Percentiles rank a stretch among this genome's conserved stretches.
phyloP scores from a whole-genome alignment of 64 coral and sea anemone species.

The Catalaphyllia jardinei region DNA sequence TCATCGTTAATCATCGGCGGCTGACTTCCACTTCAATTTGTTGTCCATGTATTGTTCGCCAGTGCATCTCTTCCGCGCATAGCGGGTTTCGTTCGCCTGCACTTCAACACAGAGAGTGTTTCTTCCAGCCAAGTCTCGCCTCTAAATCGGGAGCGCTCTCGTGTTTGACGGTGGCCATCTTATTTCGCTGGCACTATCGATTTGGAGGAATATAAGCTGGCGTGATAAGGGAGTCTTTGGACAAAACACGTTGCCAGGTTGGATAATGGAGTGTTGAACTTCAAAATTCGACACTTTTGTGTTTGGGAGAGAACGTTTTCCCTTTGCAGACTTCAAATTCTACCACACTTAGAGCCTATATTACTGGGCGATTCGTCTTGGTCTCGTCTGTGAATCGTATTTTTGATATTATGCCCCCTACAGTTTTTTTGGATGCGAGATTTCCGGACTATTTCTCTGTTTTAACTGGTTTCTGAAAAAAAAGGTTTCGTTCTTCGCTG shows the following conservation, averaged over 20 bases:
- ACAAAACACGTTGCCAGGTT: slow-evolving; percentile 23
- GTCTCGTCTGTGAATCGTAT: not conserved
- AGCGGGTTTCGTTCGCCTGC: slow-evolving; percentile 5
- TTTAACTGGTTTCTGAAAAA: not conserved
- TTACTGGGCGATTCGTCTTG: not conserved
- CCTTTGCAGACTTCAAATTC: not conserved
- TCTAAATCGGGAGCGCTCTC: not conserved
- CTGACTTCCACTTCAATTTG: slow-evolving; percentile 75
- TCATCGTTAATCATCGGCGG: slow-evolving; percentile 68
- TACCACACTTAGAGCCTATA: not conserved
- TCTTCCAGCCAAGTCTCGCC: not conserved
- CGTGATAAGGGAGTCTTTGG: not conserved
- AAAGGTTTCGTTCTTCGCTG: not conserved
- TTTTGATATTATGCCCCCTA: slow-evolving; percentile 43
- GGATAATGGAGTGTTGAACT: slow-evolving; percentile 28
- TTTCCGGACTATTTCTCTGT: slow-evolving; percentile 3
- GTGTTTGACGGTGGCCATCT: not conserved
- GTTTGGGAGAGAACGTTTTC: not conserved
- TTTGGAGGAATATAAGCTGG: not conserved
- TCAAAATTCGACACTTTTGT: not conserved
- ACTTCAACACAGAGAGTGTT: not conserved
- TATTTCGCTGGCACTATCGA: not conserved
- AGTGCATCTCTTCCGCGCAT: slow-evolving; percentile 39
- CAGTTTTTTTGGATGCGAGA: slow-evolving; percentile 33
- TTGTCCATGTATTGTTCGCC: slow-evolving; percentile 77